These are phyloP conservation scores for Julus scanicus DNA, from an alignment of 2,888 invertebrate genomes.

Conservation along the genomic window DNA sequence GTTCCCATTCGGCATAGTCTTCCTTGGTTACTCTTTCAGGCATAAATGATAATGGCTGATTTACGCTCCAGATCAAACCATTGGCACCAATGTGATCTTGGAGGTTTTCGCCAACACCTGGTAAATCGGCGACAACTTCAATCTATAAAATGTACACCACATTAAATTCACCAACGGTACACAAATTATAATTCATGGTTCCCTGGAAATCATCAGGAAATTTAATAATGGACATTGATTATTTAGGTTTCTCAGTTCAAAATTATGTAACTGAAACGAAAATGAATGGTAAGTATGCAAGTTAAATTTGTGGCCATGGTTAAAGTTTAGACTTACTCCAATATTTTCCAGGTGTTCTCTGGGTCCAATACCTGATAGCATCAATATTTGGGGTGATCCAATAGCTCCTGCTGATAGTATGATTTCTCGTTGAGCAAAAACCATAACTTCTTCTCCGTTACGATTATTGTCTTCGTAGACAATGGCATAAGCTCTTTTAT, in stretches of 20 bases:
- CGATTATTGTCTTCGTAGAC: not conserved
- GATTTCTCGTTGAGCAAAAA: not conserved
- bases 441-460: not conserved
- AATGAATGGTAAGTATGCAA: not conserved
- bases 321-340: slow-evolving; percentile 64
- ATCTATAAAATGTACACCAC: slow-evolving; percentile 60
- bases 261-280: not conserved
- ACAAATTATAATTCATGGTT: not conserved
- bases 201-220: slow-evolving; percentile 20
- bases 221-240: not conserved
- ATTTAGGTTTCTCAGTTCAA: not conserved
- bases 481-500: slow-evolving; percentile 34
- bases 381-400: not conserved
- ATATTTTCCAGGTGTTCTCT: not conserved
- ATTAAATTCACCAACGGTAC: not conserved
- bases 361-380: slow-evolving; percentile 46
- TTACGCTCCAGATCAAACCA: slow-evolving; percentile 75
- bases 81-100: slow-evolving; percentile 91
- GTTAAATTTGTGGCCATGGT: too few species aligned
- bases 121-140: slow-evolving; percentile 78
- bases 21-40: not conserved
- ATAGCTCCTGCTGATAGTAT: slow-evolving; percentile 46
- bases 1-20: not conserved
- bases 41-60: slow-evolving; percentile 1
- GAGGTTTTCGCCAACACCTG: slow-evolving; percentile 83